A percentile compares a stretch with the other conserved stretches of the same genome.
phyloP scores from a whole-genome alignment of 2,888 invertebrate genomes.

The Perdita meconis region DNA sequence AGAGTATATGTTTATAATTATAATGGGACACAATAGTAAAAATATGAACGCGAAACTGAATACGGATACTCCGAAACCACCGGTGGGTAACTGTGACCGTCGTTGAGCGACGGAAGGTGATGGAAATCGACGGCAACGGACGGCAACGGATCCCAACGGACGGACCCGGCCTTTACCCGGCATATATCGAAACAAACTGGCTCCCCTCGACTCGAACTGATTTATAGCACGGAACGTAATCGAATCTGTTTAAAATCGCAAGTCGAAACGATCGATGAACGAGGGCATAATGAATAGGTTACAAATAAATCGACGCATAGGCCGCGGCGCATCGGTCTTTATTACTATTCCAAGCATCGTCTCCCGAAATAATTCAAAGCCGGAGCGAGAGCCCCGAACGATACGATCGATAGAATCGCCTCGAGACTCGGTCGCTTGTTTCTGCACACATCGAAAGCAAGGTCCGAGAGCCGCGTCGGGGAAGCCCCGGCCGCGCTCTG shows the following conservation, averaged over 20 bases:
- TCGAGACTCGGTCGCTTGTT: conserved; percentile 25
- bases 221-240: conserved; percentile 45
- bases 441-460: conserved; percentile 17
- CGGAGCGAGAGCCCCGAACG: conserved; percentile 23
- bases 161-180: conserved; percentile 15
- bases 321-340: conserved; percentile 24
- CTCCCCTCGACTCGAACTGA: background rate
- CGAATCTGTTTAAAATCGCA: conserved; percentile 58
- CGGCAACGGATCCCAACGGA: too few relatives aligned
- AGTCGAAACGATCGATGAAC: conserved; percentile 43
- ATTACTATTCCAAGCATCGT: conserved; percentile 55
- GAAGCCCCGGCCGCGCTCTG: background rate
- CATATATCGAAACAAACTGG: conserved; percentile 12
- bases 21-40: too few relatives aligned
- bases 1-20: too few relatives aligned
- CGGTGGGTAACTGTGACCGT: too few relatives aligned
- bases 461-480: conserved; percentile 2
- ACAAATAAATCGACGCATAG: conserved; percentile 25
- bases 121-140: too few relatives aligned
- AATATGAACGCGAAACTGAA: too few relatives aligned
- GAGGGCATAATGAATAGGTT: conserved; percentile 47
- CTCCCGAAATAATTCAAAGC: conserved; percentile 55
- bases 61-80: too few relatives aligned
- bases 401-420: conserved; percentile 54
- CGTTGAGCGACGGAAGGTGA: too few relatives aligned